Evolutionary conservation across 2,888 invertebrate genomes (phyloP).

Genomic region (Tuberolachnus salignus): DNA sequence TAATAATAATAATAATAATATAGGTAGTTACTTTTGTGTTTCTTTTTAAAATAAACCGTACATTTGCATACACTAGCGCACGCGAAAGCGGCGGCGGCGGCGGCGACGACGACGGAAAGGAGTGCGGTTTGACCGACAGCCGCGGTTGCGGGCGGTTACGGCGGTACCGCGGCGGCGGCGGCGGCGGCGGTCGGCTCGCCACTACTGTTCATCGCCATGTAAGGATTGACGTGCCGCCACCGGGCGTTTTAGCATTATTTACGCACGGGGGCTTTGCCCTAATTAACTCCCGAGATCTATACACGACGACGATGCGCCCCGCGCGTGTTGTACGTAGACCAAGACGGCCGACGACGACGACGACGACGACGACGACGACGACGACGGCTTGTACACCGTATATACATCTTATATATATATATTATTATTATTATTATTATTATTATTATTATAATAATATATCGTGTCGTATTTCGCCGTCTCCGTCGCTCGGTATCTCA

Average conservation of each 20-base stretch:
- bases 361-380: background rate
- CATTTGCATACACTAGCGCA: constrained; percentile 46
- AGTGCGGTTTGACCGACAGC: constrained; percentile 46
- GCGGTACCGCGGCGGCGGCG: too few relatives aligned
- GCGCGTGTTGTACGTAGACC: background rate
- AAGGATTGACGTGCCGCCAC: constrained; percentile 51
- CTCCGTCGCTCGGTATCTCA: too few relatives aligned
- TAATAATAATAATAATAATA: too few relatives aligned
- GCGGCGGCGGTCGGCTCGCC: background rate
- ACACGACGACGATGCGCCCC: background rate
- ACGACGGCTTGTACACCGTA: background rate
- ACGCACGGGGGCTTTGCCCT: constrained; percentile 51
- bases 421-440: background rate
- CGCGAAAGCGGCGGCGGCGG: background rate
- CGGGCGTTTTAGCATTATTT: constrained; percentile 33
- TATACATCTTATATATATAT: background rate
- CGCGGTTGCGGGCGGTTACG: constrained; percentile 20
- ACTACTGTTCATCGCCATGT: constrained; percentile 56
- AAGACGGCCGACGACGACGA: background rate
- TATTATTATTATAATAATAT: background rate
- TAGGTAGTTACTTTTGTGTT: constrained; percentile 28
- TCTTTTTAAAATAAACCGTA: background rate
- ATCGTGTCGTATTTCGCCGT: background rate
- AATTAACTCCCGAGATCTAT: constrained; percentile 37
- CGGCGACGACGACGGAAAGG: background rate